phyloP scores from a whole-genome alignment of 2,888 invertebrate genomes.

The Apeira syringaria region DNA sequence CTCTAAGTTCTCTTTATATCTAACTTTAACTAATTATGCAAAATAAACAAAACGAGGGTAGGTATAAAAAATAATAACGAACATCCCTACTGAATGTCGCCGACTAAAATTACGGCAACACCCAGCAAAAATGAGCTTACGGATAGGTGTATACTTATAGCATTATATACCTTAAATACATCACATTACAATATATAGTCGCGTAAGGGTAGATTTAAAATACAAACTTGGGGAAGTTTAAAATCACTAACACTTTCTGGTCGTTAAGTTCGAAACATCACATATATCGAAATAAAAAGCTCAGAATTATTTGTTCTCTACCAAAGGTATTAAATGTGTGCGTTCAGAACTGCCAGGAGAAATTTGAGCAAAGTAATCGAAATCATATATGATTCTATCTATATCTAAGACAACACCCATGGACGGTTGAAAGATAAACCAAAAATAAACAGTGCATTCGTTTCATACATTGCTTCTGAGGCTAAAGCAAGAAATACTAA shows the following conservation, averaged over 20 bases:
- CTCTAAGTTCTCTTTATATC: slow-evolving; percentile 38
- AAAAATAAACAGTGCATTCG: slow-evolving; percentile 32
- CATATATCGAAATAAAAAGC: slow-evolving; percentile 55
- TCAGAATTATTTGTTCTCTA: slow-evolving; percentile 36
- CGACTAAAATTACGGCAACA: slow-evolving; percentile 2
- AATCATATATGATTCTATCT: slow-evolving; percentile 41
- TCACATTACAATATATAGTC: slow-evolving; percentile 44
- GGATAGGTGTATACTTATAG: slow-evolving; percentile 31
- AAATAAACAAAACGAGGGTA: slow-evolving; percentile 24
- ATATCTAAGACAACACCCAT: slow-evolving; percentile 70
- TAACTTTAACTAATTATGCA: slow-evolving; percentile 43
- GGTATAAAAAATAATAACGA: slow-evolving; percentile 27
- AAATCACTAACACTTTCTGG: slow-evolving; percentile 72
- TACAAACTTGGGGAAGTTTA: slow-evolving; percentile 49
- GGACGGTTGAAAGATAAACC: slow-evolving; percentile 70
- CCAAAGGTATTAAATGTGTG: slow-evolving; percentile 22
- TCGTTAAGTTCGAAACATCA: slow-evolving; percentile 65
- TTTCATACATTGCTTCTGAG: too few relatives aligned
- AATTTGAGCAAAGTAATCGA: slow-evolving; percentile 37
- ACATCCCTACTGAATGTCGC: slow-evolving; percentile 2
- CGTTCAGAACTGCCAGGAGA: slow-evolving; percentile 25
- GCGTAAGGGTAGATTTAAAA: slow-evolving; percentile 45
- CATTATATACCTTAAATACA: slow-evolving; percentile 47
- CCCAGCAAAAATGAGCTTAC: background rate
- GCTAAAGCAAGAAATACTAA: too few relatives aligned